phyloP scores from a whole-genome alignment of 2,113 vertebrate species.

The Ptilorrhoa leucosticta region DNA sequence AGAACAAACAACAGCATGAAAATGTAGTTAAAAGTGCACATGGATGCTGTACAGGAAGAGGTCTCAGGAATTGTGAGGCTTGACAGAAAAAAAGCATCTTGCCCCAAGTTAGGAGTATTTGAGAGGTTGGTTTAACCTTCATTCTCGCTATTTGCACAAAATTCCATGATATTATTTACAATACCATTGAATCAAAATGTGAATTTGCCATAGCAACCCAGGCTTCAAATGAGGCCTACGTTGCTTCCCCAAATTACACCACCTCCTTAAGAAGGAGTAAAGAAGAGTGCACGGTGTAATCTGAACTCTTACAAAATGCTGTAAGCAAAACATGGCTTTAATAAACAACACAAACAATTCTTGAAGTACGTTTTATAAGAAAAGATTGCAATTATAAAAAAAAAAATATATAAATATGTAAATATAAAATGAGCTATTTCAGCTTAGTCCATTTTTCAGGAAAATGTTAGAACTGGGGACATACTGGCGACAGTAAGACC shows the following conservation, averaged over 20 bases:
- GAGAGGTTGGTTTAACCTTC: neutral
- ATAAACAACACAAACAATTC: neutral
- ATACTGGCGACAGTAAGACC: neutral
- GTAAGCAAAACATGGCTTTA: slow-evolving; percentile 13
- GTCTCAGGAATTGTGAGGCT: neutral
- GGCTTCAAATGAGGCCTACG: neutral
- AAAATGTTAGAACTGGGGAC: neutral
- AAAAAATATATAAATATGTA: neutral
- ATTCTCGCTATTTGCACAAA: neutral
- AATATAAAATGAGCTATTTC: neutral
- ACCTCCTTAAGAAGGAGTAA: neutral
- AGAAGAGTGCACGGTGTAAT: neutral
- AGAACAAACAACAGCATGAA: neutral
- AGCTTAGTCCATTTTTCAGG: neutral
- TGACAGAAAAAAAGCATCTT: neutral
- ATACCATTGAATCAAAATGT: neutral
- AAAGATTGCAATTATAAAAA: neutral
- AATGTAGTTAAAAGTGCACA: neutral
- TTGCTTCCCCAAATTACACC: neutral
- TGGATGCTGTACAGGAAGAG: neutral
- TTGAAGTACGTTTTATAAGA: neutral
- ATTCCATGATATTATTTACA: slow-evolving; percentile 26
- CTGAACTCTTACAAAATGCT: neutral
- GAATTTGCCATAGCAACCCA: slow-evolving; percentile 1
- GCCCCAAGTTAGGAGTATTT: neutral